Evolutionary conservation across 2,888 invertebrate species (phyloP).

Genomic region (Polylopha cassiicola): DNA sequence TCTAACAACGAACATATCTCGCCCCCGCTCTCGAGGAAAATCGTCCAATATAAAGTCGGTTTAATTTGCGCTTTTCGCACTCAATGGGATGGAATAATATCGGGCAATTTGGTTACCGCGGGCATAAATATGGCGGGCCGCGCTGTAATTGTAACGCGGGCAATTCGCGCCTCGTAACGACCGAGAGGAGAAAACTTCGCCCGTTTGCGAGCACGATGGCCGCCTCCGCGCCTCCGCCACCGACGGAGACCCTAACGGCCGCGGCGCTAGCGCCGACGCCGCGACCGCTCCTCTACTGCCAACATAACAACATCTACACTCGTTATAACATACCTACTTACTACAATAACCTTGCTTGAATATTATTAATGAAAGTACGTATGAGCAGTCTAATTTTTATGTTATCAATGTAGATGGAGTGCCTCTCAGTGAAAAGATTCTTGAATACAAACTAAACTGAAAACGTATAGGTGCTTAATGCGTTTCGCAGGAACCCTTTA

Average conservation of each 20-base stretch:
- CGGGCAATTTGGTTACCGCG: conserved; percentile 78
- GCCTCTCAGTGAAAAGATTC: conserved; percentile 8
- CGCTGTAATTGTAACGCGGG: conserved; percentile 75
- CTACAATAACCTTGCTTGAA: no score
- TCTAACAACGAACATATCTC: conserved; percentile 74
- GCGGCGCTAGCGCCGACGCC: conserved; percentile 18
- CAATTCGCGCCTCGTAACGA: conserved; percentile 76
- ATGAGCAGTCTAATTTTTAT: no score
- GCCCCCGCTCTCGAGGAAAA: conserved; percentile 71
- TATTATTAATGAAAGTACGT: no score
- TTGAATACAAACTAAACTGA: not conserved
- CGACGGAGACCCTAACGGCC: conserved; percentile 26
- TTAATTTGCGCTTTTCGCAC: conserved; percentile 78
- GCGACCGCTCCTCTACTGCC: conserved; percentile 26
- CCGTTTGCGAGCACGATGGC: conserved; percentile 61
- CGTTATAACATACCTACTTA: not conserved
- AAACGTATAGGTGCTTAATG: conserved; percentile 4
- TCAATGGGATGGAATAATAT: conserved; percentile 78
- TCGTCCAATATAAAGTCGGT: conserved; percentile 78
- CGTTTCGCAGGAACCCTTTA: conserved; percentile 30
- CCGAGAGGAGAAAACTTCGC: conserved; percentile 69
- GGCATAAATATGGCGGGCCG: conserved; percentile 75
- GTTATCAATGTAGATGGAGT: no score
- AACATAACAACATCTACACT: conserved; percentile 1
- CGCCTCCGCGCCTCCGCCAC: conserved; percentile 28